A percentile compares a stretch with the other conserved stretches of the same genome.
These are phyloP conservation scores for Rhagoletis pomonella DNA, from an alignment of 1,140 invertebrate species.

Conservation along the genomic window DNA sequence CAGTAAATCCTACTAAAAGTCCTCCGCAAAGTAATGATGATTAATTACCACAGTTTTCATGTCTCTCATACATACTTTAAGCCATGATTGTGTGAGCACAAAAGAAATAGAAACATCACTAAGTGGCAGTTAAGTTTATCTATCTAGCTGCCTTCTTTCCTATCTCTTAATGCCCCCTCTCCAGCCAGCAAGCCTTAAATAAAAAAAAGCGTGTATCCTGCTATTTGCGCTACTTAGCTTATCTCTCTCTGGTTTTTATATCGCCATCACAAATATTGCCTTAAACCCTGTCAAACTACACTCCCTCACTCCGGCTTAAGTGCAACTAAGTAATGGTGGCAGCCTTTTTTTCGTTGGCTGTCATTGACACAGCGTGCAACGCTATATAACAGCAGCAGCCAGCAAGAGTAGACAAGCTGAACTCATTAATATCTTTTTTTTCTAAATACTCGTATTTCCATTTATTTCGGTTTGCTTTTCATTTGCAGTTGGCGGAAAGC, in stretches of 20 bases:
- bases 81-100: not conserved
- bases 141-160: not conserved
- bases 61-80: not conserved
- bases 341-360: not conserved
- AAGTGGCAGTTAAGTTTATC: constrained; percentile 39
- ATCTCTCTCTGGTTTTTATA: not conserved
- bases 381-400: not conserved
- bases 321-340: not conserved
- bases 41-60: constrained; percentile 64
- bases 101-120: constrained; percentile 36
- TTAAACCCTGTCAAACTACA: not conserved
- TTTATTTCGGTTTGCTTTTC: not conserved
- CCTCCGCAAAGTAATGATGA: constrained; percentile 72
- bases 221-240: constrained; percentile 15
- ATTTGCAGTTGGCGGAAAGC: not conserved
- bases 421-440: constrained; percentile 38
- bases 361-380: constrained; percentile 1
- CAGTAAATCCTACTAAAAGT: constrained; percentile 73
- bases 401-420: not conserved
- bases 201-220: not conserved
- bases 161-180: not conserved
- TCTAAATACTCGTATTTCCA: not conserved
- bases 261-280: not conserved
- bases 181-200: not conserved
- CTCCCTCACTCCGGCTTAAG: not conserved